Evolutionary conservation across 2,113 vertebrate species (phyloP).

Genomic region (Actinemys pallida): DNA sequence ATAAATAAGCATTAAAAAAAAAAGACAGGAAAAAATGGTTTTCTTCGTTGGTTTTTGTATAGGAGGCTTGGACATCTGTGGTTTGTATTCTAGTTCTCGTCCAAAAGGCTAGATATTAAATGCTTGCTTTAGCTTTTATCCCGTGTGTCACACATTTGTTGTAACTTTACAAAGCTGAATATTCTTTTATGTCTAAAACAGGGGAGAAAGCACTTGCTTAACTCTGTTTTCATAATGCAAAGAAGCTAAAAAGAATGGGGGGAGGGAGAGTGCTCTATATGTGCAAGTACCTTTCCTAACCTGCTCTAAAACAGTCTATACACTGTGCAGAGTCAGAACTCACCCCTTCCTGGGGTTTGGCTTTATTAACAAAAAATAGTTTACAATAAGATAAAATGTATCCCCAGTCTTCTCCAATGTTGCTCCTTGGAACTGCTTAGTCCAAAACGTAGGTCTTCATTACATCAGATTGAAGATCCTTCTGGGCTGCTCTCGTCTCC

Average conservation of each 20-base stretch:
- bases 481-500: not conserved
- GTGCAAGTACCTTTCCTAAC: not conserved
- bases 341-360: fast-evolving
- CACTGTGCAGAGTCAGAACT: fast-evolving
- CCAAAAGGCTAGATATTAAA: not conserved
- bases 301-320: fast-evolving
- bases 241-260: not conserved
- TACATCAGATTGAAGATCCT: not conserved
- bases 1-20: slow-evolving; percentile 79
- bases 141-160: not conserved
- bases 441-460: not conserved
- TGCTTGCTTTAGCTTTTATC: not conserved
- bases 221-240: not conserved
- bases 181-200: not conserved
- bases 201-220: not conserved
- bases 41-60: not conserved
- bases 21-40: not conserved
- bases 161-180: not conserved
- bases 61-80: not conserved
- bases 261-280: fast-evolving
- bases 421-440: not conserved
- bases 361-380: not conserved
- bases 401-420: fast-evolving
- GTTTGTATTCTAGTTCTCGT: not conserved
- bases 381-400: not conserved